Conservation (phyloP, 2,797 vertebrate species). For the Amphiprion clarkii region DNA sequence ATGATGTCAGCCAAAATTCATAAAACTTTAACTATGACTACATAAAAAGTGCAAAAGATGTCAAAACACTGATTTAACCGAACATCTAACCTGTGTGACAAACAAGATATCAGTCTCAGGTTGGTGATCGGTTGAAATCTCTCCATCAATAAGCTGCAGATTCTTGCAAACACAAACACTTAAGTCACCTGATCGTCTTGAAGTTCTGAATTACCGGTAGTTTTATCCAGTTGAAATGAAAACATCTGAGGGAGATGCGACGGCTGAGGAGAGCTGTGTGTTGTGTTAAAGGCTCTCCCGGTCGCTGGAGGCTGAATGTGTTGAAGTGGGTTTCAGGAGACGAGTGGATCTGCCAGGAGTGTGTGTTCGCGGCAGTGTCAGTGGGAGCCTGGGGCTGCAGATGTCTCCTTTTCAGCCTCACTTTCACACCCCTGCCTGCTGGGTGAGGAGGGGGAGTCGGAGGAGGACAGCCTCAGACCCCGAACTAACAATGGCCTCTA, state of each 20-base stretch:
- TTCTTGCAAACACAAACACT: not conserved
- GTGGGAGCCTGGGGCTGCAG: constrained; percentile 65
- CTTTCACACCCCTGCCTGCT: constrained; percentile 42
- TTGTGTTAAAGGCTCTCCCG: constrained; percentile 2
- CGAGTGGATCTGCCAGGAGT: constrained; percentile 19
- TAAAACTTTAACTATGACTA: too few relatives aligned
- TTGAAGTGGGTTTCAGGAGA: constrained; percentile 28
- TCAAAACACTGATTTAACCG: too few relatives aligned
- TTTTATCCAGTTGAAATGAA: not conserved
- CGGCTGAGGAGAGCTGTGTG: not conserved
- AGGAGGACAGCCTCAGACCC: constrained; percentile 24
- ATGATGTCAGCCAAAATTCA: too few relatives aligned
- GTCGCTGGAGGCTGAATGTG: constrained; percentile 30
- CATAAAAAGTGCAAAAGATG: too few relatives aligned
- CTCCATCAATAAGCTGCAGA: too few relatives aligned
- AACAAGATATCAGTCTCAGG: too few relatives aligned
- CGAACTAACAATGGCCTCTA: constrained; percentile 69
- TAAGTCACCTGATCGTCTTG: not conserved
- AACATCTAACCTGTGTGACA: too few relatives aligned
- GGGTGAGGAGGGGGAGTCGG: constrained; percentile 16
- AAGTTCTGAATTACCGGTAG: not conserved
- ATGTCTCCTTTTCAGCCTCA: constrained; percentile 62
- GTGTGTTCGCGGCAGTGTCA: constrained; percentile 40
- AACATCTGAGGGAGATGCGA: not conserved
- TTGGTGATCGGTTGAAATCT: too few relatives aligned